Conservation (phyloP, 2,888 invertebrate species). For the Willowsia nigromaculata region DNA sequence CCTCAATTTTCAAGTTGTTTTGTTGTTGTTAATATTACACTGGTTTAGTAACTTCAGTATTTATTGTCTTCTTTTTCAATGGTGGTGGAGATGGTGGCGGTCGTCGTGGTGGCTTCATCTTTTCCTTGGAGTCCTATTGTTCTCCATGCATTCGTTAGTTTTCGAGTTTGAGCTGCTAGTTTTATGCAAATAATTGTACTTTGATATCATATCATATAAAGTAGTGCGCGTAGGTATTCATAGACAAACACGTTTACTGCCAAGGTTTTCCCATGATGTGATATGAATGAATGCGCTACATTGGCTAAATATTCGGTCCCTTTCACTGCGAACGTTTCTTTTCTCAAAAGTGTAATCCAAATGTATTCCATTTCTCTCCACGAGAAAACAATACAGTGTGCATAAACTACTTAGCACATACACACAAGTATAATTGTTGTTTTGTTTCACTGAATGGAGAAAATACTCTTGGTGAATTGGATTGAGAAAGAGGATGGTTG, state of each 20-base stretch:
- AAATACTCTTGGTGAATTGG: background rate
- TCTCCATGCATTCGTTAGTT: background rate
- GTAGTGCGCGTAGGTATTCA: background rate
- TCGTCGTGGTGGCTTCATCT: background rate
- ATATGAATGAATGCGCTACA: background rate
- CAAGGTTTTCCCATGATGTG: background rate
- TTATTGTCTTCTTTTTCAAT: slow-evolving; percentile 36
- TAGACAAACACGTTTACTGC: background rate
- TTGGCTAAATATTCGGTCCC: background rate
- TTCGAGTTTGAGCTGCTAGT: background rate
- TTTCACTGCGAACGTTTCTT: background rate
- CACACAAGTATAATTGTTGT: background rate
- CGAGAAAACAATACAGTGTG: background rate
- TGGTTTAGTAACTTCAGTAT: slow-evolving; percentile 48
- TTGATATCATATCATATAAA: background rate
- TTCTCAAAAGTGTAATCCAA: slow-evolving; percentile 33
- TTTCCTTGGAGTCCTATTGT: slow-evolving; percentile 56
- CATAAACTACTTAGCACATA: slow-evolving; percentile 25
- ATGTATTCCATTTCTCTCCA: too few species aligned
- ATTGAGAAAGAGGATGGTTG: background rate
- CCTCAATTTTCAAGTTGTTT: slow-evolving; percentile 38
- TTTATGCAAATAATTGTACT: slow-evolving; percentile 41
- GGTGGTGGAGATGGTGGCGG: background rate
- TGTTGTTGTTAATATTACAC: slow-evolving; percentile 24
- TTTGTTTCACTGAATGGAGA: background rate